Evolutionary conservation across 1,140 invertebrate species (phyloP), one percentile per base, ranked within the genome.

Genomic region (Zaprionus ghesquierei): DNA sequence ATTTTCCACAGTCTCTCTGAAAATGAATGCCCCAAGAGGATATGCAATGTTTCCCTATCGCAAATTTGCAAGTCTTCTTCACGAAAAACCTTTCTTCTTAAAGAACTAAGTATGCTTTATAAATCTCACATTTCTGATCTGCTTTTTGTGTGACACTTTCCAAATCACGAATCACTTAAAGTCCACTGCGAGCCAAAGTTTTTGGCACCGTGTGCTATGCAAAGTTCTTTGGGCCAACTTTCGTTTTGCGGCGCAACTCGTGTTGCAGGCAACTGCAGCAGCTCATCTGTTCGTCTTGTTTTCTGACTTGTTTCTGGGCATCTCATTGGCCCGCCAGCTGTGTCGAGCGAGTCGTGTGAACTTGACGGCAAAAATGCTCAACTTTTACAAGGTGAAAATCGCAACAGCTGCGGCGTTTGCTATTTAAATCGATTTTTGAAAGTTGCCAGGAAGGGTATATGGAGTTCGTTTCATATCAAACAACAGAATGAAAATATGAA

Each of bases 361-460:
- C 68, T 71, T 72, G 73, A 71, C 54, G 71, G 33, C 33, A 55
- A 46, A 71, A 54, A 54, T 46, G 53, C 33, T 60, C 58, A 62
- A 69, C 56, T 75, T 56, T 71, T 35, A 53, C 61, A 71, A 78
- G 73, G 76, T 78, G 73, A 62, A 78, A 66, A 71, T 76, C 15
- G 76, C 62, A 71, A 63, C 76, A 72, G 73, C 33, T 75, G 73
- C 27, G 31, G 44, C 41, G n/a, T n/a, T n/a, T 29, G 38, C 33
- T n/a, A 22, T 56, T 25, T 27, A 12, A 35, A 46, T 46, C 41
- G 41, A 46, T 46, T 22, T 22, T 23, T 6, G 3, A 22, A 53
- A 46, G 44, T 23, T 8, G 0, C 2, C 12, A 62, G 33, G 15
- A 22, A 6, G 35, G 15, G n/a, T 3, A 54, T 10, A 5, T 3